Evolutionary conservation across 2,797 vertebrate genomes (phyloP), one percentile per base, ranked within the genome.

Genomic region (Passerculus sandwichensis): DNA sequence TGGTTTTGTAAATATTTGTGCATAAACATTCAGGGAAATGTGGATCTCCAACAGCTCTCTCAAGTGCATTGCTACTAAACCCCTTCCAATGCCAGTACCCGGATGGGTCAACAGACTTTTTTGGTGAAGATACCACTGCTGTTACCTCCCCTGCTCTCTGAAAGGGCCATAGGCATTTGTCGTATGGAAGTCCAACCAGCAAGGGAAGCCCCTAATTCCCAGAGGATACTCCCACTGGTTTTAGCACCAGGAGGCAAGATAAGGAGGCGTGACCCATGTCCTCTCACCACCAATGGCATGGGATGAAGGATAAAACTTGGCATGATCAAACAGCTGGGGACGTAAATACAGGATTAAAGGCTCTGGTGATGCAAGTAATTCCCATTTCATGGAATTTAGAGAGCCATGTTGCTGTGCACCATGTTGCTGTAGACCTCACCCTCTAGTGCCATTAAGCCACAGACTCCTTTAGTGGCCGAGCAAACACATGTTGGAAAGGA

Each of bases 131-230:
- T 13, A 50, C 8, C 25, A 65, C 23, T 7, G 6, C 56, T 83
- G 67, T 40, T 50, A 54, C 3, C 15, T 83, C 15, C 22, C 7
- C 12, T 82, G 23, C 45, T 61, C 47, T 75, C 53, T 40, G 42
- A n/a, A 19, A 70, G 25, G 21, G 38, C 36, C 34, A 73, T 21
- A 45, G 22, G n/a, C 25, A 45, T 32, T 71, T 51, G 5, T 25
- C 0, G 0, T 66, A 38, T 5, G 4, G 69, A 56, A 38, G 8
- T 53, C 25, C 5, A 15, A 48, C 25, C 34, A 78, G 26, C 48
- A 62, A 77, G 18, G 18, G 36, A 26, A 78, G 44, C 7, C 13
- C 23, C 29, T 65, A 22, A 30, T 16, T 27, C 59, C 38, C 1
- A 7, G 30, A 77, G 32, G 20, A 8, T 36, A 17, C 1, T 76